phyloP scores from a whole-genome alignment of 1,140 invertebrate species.

The Coptotermes formosanus region DNA sequence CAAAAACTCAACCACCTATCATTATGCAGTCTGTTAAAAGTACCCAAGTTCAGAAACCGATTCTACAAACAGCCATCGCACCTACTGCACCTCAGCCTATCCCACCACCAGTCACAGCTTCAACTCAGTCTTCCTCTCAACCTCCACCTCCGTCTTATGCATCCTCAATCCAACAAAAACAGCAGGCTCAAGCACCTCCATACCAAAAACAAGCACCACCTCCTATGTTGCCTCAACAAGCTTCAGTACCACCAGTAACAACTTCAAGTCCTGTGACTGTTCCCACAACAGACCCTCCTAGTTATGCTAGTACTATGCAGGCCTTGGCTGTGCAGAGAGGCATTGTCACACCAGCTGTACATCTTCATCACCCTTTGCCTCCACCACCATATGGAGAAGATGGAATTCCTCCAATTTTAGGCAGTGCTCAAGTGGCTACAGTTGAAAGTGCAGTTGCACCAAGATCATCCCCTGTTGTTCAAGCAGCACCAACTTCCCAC shows the following conservation, averaged over 20 bases:
- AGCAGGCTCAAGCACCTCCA: constrained; percentile 42
- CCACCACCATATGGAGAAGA: constrained; percentile 63
- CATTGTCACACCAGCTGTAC: constrained; percentile 43
- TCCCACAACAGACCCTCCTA: constrained; percentile 85
- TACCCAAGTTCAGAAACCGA: constrained; percentile 90
- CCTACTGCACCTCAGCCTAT: constrained; percentile 63
- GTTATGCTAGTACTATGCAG: constrained; percentile 89
- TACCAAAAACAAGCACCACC: constrained; percentile 49
- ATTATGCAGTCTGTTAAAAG: constrained; percentile 96
- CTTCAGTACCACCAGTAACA: constrained; percentile 42
- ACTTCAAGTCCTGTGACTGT: constrained; percentile 51
- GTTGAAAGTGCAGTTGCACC: constrained; percentile 51
- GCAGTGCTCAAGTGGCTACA: constrained; percentile 45
- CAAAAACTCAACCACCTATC: constrained; percentile 84
- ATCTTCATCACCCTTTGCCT: constrained; percentile 63
- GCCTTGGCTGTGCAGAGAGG: constrained; percentile 68
- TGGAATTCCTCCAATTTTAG: constrained; percentile 26
- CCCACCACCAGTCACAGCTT: constrained; percentile 50
- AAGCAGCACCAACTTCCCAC: constrained; percentile 8
- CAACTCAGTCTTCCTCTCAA: constrained; percentile 46
- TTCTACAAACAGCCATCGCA: constrained; percentile 89
- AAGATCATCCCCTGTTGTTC: constrained; percentile 51
- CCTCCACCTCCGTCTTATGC: constrained; percentile 77
- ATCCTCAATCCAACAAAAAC: constrained; percentile 74
- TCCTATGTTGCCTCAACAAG: constrained; percentile 56